Percentiles rank a stretch among this genome's conserved stretches.
Conservation (phyloP, 2,797 vertebrate genomes). For the Acipenser oxyrinchus region DNA sequence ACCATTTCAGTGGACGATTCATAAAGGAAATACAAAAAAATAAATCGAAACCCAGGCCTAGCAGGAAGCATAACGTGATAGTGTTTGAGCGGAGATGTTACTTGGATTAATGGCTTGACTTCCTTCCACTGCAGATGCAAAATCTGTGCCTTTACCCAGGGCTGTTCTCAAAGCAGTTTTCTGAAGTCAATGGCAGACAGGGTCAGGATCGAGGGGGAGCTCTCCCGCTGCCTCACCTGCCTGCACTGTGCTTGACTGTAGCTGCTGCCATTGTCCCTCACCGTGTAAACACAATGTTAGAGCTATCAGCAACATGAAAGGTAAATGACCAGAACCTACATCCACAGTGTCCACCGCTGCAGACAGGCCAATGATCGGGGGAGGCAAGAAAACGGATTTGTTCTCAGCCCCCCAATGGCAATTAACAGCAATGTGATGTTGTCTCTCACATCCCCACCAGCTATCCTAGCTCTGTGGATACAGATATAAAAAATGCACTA, state of each 20-base stretch:
- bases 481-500: neutral
- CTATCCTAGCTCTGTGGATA: neutral
- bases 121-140: neutral
- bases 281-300: too few relatives aligned
- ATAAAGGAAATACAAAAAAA: neutral
- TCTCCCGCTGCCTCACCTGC: conserved; percentile 24
- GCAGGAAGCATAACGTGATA: neutral
- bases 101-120: neutral
- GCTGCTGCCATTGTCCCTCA: too few relatives aligned
- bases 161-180: neutral
- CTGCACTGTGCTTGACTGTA: conserved; percentile 8
- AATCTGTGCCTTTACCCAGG: neutral
- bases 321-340: too few relatives aligned
- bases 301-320: too few relatives aligned
- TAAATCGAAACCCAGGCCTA: neutral
- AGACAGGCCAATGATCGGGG: too few relatives aligned
- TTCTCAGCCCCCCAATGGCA: too few relatives aligned
- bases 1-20: neutral
- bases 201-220: neutral
- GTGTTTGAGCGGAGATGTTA: neutral
- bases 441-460: too few relatives aligned
- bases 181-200: neutral
- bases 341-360: too few relatives aligned
- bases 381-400: too few relatives aligned
- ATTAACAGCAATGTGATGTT: too few relatives aligned